Conservation (phyloP, 2,797 vertebrate genomes). For the Sebastes vulpes region DNA sequence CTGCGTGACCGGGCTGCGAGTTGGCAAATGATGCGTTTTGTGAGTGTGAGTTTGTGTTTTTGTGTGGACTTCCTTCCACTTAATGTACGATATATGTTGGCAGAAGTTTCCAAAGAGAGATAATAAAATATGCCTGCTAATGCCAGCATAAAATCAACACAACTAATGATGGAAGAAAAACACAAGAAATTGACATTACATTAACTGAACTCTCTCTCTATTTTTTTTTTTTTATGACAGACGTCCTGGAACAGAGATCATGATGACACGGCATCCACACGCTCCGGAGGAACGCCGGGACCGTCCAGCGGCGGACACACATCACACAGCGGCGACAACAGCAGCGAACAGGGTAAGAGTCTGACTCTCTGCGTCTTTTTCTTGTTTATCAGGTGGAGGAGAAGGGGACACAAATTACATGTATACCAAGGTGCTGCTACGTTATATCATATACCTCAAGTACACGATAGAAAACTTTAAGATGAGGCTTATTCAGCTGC, state of each 20-base stretch:
- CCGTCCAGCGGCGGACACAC: conserved; percentile 98
- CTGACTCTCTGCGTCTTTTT: background rate
- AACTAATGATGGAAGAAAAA: background rate
- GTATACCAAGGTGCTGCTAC: background rate
- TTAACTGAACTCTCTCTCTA: background rate
- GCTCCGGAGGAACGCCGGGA: conserved; percentile 96
- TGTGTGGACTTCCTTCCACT: background rate
- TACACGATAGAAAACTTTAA: background rate
- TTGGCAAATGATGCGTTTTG: conserved; percentile 21
- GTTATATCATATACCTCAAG: background rate
- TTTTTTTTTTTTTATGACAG: conserved; percentile 64
- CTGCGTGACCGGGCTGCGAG: conserved; percentile 26
- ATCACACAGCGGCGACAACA: conserved; percentile 99
- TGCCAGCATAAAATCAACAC: background rate
- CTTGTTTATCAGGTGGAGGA: background rate
- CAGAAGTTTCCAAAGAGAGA: background rate
- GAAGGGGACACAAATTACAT: background rate
- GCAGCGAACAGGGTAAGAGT: conserved; percentile 97
- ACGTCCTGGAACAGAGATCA: conserved; percentile 99
- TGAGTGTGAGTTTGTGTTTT: conserved; percentile 9
- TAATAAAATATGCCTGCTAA: background rate
- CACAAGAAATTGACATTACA: background rate
- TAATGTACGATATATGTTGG: background rate
- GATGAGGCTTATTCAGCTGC: background rate
- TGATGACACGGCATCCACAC: conserved; percentile 97